Evolutionary conservation across 2,888 invertebrate species (phyloP).

Genomic region (Onchidella celtica): DNA sequence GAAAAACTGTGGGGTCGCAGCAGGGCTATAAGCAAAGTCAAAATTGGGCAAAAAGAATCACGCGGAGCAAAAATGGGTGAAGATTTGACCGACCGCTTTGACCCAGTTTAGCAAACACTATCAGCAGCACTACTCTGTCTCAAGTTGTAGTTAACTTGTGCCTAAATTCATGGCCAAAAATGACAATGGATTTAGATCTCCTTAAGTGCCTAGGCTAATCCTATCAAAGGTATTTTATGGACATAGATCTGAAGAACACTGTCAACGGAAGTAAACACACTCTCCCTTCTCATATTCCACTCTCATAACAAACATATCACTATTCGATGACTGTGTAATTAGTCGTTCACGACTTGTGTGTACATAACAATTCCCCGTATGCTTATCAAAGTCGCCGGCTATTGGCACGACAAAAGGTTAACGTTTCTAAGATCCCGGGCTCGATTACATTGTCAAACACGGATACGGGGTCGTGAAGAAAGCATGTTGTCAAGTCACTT

Average conservation of each 20-base stretch:
- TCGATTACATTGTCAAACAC: conserved; percentile 3
- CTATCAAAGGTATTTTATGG: conserved; percentile 22
- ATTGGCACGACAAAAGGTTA: neutral
- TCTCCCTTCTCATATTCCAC: neutral
- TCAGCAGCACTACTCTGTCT: no score
- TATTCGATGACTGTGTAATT: conserved; percentile 17
- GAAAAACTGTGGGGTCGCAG: no score
- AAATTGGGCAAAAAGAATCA: no score
- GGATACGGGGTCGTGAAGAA: neutral
- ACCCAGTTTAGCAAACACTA: no score
- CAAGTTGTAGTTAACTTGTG: neutral
- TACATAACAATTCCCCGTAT: neutral
- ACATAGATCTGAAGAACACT: neutral
- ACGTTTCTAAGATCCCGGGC: neutral
- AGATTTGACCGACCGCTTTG: no score
- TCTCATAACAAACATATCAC: conserved; percentile 16
- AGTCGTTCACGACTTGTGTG: neutral
- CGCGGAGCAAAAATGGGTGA: no score
- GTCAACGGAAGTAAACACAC: neutral
- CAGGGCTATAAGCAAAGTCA: no score
- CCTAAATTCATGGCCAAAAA: conserved; percentile 20
- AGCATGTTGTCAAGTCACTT: no score
- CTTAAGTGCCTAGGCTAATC: neutral
- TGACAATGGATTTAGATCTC: neutral
- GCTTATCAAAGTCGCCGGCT: neutral